Conservation (phyloP, 2,797 vertebrate genomes). For the Oceanodroma leucorhoa region DNA sequence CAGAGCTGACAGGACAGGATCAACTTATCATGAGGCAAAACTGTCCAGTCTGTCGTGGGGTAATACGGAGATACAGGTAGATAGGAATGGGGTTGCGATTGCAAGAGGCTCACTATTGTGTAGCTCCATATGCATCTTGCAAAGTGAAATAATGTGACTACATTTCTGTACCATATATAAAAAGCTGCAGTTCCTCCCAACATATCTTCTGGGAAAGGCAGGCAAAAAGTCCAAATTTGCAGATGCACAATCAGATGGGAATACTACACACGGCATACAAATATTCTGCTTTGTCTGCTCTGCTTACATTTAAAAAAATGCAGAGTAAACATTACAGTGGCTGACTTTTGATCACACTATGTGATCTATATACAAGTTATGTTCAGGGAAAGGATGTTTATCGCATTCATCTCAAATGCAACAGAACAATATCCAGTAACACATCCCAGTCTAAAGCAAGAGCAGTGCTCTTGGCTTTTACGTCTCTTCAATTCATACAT, state of each 20-base stretch:
- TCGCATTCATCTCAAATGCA: not conserved
- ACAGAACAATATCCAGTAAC: not conserved
- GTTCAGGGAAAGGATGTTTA: not conserved
- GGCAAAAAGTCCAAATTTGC: not conserved
- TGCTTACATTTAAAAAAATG: not conserved
- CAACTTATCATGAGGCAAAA: not conserved
- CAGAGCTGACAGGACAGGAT: not conserved
- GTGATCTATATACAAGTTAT: not conserved
- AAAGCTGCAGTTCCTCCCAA: not conserved
- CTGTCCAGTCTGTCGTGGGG: fast-evolving
- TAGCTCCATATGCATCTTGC: not conserved
- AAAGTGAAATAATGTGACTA: not conserved
- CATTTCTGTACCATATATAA: not conserved
- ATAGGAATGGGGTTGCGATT: fast-evolving
- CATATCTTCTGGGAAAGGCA: not conserved
- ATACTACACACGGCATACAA: not conserved
- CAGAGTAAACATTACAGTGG: not conserved
- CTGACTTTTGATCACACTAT: not conserved
- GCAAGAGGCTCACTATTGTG: not conserved
- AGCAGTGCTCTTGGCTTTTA: not conserved
- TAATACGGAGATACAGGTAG: not conserved
- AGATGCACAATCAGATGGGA: not conserved
- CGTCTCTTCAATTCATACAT: not conserved
- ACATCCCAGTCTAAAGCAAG: not conserved
- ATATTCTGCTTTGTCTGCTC: not conserved